These are phyloP conservation scores for Platyura marginata DNA, from an alignment of 1,140 invertebrate genomes.

Conservation along the genomic window DNA sequence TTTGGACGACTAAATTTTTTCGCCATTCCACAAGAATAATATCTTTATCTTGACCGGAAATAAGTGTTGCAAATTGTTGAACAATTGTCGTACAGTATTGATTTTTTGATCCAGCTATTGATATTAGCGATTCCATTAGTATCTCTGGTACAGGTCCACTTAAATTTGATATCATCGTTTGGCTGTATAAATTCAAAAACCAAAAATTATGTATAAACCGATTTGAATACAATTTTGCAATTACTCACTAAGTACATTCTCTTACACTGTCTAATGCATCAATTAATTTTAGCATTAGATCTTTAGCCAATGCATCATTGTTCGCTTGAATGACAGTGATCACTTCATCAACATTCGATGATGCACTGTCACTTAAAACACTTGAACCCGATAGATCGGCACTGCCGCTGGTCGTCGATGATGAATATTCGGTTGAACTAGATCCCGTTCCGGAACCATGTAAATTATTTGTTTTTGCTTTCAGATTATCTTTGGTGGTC, in stretches of 20 bases:
- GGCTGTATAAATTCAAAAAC: not conserved
- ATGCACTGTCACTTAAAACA: too few relatives aligned
- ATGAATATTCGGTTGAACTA: too few relatives aligned
- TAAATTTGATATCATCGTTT: conserved; percentile 16
- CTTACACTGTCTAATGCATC: conserved; percentile 13
- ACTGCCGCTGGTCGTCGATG: too few relatives aligned
- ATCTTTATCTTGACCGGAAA: conserved; percentile 21
- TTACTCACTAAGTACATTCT: conserved; percentile 10
- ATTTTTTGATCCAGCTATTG: conserved; percentile 19
- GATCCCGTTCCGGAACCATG: too few relatives aligned
- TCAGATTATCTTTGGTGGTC: conserved; percentile 16
- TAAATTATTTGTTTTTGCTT: conserved; percentile 8
- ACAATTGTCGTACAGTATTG: conserved; percentile 17
- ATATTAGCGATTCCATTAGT: conserved; percentile 16
- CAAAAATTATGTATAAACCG: not conserved
- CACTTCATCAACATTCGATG: too few relatives aligned
- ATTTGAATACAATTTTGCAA: not conserved
- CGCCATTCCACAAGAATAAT: conserved; percentile 20
- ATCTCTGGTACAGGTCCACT: conserved; percentile 13
- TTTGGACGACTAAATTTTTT: conserved; percentile 16
- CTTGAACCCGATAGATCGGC: too few relatives aligned
- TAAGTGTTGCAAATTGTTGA: conserved; percentile 15
- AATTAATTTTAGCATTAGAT: conserved; percentile 14
- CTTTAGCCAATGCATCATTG: conserved; percentile 4
- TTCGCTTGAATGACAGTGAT: not conserved